phyloP scores from a whole-genome alignment of 2,888 invertebrate genomes.

The Aproaerema taeniolella region DNA sequence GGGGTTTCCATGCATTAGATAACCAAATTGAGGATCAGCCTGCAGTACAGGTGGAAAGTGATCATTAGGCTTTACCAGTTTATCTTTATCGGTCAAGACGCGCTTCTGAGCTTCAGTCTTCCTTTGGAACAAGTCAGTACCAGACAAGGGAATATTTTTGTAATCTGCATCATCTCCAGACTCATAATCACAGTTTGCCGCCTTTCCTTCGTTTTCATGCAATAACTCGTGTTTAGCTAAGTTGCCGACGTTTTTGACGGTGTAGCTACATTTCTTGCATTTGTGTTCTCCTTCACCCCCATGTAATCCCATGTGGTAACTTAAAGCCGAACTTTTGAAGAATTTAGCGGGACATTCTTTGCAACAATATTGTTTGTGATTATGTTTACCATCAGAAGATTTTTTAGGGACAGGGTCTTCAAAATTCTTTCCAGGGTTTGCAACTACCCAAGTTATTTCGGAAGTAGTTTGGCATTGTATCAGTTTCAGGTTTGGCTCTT shows the following conservation, averaged over 20 bases:
- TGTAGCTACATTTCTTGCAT: conserved; percentile 84
- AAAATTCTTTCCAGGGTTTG: conserved; percentile 41
- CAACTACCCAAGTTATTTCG: conserved; percentile 66
- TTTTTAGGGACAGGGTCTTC: conserved; percentile 39
- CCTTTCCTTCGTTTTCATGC: conserved; percentile 60
- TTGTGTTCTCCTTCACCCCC: conserved; percentile 80
- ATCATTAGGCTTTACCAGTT: conserved; percentile 69
- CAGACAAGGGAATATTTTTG: conserved; percentile 79
- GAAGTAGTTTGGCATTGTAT: conserved; percentile 43
- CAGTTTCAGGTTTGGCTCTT: conserved; percentile 78
- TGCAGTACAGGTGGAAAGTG: conserved; percentile 72
- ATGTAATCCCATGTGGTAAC: conserved; percentile 83
- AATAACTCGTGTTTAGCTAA: conserved; percentile 80
- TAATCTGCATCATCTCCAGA: conserved; percentile 67
- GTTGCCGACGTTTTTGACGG: conserved; percentile 82
- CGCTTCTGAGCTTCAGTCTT: conserved; percentile 78
- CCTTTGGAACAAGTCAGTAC: conserved; percentile 81
- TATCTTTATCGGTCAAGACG: conserved; percentile 66
- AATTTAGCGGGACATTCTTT: conserved; percentile 85
- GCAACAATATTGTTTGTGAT: conserved; percentile 69
- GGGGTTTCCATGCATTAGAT: conserved; percentile 84
- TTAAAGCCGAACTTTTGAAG: conserved; percentile 82
- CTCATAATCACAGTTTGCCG: conserved; percentile 56
- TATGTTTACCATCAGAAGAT: conserved; percentile 41
- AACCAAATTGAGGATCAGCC: conserved; percentile 82